These are phyloP conservation scores for Lomographa bimaculata DNA, from an alignment of 2,888 invertebrate genomes.

Conservation along the genomic window DNA sequence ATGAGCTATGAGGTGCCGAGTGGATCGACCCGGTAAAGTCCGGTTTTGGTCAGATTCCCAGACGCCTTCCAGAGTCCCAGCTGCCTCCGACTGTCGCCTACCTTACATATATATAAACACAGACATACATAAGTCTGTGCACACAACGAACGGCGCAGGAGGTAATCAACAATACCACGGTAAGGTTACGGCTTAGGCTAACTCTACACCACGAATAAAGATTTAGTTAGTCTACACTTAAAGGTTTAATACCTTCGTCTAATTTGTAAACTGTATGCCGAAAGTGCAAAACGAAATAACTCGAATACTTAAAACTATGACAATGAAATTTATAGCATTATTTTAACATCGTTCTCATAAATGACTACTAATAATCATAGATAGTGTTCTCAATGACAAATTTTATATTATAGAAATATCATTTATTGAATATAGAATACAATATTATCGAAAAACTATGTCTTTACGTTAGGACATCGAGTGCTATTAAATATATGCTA, in stretches of 20 bases:
- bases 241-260: constrained; percentile 64
- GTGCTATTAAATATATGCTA: constrained; percentile 69
- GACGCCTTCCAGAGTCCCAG: too few relatives aligned
- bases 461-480: constrained; percentile 76
- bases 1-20: too few relatives aligned
- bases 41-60: too few relatives aligned
- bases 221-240: constrained; percentile 70
- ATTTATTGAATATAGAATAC: constrained; percentile 82
- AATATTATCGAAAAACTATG: constrained; percentile 81
- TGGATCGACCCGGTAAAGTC: too few relatives aligned
- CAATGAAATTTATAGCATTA: constrained; percentile 78
- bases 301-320: constrained; percentile 78
- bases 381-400: constrained; percentile 78
- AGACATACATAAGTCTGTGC: too few relatives aligned
- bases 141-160: constrained; percentile 56
- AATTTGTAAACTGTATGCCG: constrained; percentile 75
- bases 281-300: constrained; percentile 80
- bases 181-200: constrained; percentile 66
- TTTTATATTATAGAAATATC: constrained; percentile 80
- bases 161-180: constrained; percentile 55
- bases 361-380: constrained; percentile 77
- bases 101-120: too few relatives aligned
- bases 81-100: constrained; percentile 50
- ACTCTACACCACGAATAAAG: constrained; percentile 74
- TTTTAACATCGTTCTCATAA: constrained; percentile 72